Base-by-base conservation (phyloP, 2,888 invertebrate species). In the Patella ulyssiponensis region DNA sequence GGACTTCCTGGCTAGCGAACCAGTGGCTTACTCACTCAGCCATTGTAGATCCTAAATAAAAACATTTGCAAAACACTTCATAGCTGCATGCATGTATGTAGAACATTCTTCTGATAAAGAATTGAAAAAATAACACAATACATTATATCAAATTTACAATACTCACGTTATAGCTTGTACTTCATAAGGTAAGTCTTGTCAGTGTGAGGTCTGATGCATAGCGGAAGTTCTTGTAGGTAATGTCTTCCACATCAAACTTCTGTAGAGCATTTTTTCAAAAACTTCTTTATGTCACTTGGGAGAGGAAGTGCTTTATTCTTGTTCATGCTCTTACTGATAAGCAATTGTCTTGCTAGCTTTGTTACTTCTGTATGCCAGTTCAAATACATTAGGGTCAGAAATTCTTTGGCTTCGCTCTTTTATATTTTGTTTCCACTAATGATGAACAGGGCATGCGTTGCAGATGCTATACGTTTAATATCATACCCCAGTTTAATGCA, bases 161-260 rank as follows among this genome's bases (percentile, higher is more conserved):
- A 76, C 78, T 74, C 73, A 83, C 81, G 64, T 79, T 73, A 83
- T 71, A 70, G 81, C 81, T 64, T 82, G 79, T 14, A 83, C 76
- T 77, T 83, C 81, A 54, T 54, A 77, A 73, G 14, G 80, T 76
- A 5, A 83, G 27, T 64, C 80, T 72, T 44, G 81, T 73, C 73
- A 79, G 73, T 44, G 80, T 69, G 14, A 83, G 71, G 12, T 78
- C 58, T 14, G 76, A 80, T 70, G 71, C 73, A 69, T 69, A 73
- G 53, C 78, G 44, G 77, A 71, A 82, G 52, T 77, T 81, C 33
- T 44, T 72, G 58, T 74, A 81, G 70, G 81, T 73, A 9, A 20
- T 72, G 52, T 81, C 78, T 53, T 73, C 33, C 17, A 76, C 64
- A 53, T 83, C 76, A 27, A 82, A 27, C 23, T 73, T 54, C 3